Conservation (phyloP, 2,888 invertebrate genomes). For the Volucella inflata region DNA sequence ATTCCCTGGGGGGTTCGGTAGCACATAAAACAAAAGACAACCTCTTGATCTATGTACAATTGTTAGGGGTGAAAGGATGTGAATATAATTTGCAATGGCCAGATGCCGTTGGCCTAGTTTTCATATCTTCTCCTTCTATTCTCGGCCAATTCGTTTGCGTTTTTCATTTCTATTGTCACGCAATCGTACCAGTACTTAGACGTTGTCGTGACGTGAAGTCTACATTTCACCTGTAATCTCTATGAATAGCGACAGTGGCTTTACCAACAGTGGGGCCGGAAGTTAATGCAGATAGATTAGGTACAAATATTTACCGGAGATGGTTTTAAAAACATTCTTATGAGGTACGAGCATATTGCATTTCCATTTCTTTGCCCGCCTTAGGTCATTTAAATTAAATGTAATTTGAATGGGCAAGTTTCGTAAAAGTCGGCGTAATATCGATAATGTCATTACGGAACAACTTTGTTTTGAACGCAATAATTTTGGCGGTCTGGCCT, state of each 20-base stretch:
- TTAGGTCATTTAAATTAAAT: too few species aligned
- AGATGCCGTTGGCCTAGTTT: slow-evolving; percentile 64
- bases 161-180: slow-evolving; percentile 56
- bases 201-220: slow-evolving; percentile 13
- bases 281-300: neutral
- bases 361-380: too few species aligned
- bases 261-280: slow-evolving; percentile 16
- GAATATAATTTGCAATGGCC: slow-evolving; percentile 60
- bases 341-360: too few species aligned
- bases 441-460: too few species aligned
- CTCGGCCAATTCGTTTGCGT: slow-evolving; percentile 52
- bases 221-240: too few species aligned
- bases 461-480: too few species aligned
- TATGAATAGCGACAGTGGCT: neutral
- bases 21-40: slow-evolving; percentile 7
- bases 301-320: too few species aligned
- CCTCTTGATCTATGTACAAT: slow-evolving; percentile 24
- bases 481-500: too few species aligned
- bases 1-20: slow-evolving; percentile 42
- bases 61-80: slow-evolving; percentile 32
- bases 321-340: too few species aligned
- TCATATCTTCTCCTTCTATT: slow-evolving; percentile 34
- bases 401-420: too few species aligned
- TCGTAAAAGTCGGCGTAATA: too few species aligned
- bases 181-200: slow-evolving; percentile 16